Percentiles rank a stretch among this genome's conserved stretches.
These are phyloP conservation scores for Clamator glandarius DNA, from an alignment of 2,797 vertebrate genomes.

Conservation along the genomic window DNA sequence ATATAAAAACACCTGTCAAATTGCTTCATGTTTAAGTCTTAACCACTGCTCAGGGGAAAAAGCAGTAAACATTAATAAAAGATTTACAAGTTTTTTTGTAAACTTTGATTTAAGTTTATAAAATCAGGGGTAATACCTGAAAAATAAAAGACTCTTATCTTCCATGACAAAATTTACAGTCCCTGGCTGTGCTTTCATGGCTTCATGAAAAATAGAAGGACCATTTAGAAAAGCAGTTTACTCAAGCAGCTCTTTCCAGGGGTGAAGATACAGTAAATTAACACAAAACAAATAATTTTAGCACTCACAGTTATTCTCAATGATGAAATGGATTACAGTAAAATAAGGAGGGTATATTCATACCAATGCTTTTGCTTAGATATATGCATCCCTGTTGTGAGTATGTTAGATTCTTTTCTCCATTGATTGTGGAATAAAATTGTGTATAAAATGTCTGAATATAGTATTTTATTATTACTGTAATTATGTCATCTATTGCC, in stretches of 20 bases:
- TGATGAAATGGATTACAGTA: not conserved
- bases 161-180: not conserved
- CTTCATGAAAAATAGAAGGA: not conserved
- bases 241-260: not conserved
- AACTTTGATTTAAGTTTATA: not conserved
- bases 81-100: not conserved
- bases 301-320: not conserved
- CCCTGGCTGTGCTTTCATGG: not conserved
- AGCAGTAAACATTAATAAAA: not conserved
- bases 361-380: not conserved
- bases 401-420: not conserved
- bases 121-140: not conserved
- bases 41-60: not conserved
- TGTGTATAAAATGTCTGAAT: not conserved
- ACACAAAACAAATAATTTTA: not conserved
- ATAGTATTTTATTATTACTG: constrained; percentile 29
- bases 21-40: not conserved
- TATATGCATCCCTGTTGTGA: not conserved
- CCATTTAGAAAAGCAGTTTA: not conserved
- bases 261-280: not conserved
- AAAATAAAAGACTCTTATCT: constrained; percentile 1
- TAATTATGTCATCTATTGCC: constrained; percentile 56
- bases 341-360: not conserved
- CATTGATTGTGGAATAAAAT: not conserved
- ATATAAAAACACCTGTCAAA: not conserved